phyloP scores from a whole-genome alignment of 2,888 invertebrate species.

The Dioctria linearis region DNA sequence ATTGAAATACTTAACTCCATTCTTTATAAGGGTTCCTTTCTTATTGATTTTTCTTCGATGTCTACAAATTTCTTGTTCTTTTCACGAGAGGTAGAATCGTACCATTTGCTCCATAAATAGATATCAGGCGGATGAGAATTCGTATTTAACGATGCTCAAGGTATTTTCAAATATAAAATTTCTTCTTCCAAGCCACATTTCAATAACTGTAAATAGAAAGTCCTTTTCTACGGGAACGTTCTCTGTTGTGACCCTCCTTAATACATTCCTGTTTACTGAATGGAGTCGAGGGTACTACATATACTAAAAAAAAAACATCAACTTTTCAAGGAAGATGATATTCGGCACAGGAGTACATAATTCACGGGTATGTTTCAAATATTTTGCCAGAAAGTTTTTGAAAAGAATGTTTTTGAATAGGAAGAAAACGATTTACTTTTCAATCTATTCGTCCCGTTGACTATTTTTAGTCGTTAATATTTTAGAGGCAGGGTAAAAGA shows the following conservation, averaged over 20 bases:
- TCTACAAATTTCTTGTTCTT: constrained; percentile 47
- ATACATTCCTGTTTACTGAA: constrained; percentile 30
- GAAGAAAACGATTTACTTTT: constrained; percentile 14
- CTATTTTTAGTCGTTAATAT: constrained; percentile 20
- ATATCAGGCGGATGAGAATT: constrained; percentile 56
- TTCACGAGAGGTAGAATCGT: constrained; percentile 25
- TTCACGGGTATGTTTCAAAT: constrained; percentile 19
- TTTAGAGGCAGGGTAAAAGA: neutral
- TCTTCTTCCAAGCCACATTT: constrained; percentile 56
- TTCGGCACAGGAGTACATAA: neutral
- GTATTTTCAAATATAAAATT: constrained; percentile 58
- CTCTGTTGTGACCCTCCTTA: neutral
- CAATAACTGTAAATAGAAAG: constrained; percentile 57
- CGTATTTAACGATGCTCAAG: constrained; percentile 56
- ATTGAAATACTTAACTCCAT: constrained; percentile 54
- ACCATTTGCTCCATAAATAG: constrained; percentile 40
- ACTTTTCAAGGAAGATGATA: constrained; percentile 10
- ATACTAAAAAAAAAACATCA: neutral
- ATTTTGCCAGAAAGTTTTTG: constrained; percentile 9
- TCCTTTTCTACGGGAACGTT: constrained; percentile 25
- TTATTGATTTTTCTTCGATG: constrained; percentile 50
- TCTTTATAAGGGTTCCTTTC: constrained; percentile 36
- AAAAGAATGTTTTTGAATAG: constrained; percentile 15
- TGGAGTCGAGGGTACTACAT: constrained; percentile 8
- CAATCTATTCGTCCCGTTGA: neutral